Evolutionary conservation across 2,797 vertebrate species (phyloP).

Genomic region (Varecia variegata): DNA sequence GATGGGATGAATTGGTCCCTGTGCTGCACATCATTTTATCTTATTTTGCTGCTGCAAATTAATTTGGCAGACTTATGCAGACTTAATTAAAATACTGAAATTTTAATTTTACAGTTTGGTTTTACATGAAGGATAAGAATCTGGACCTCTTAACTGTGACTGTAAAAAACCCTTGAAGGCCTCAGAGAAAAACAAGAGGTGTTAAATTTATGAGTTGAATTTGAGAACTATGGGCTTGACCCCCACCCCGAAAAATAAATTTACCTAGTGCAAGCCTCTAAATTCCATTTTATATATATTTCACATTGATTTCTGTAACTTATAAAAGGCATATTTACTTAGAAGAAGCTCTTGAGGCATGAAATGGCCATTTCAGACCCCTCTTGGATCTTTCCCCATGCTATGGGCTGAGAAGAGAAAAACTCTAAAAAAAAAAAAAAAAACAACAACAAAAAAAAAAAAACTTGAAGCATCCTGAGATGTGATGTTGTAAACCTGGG

Average conservation of each 20-base stretch:
- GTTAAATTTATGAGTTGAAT: slow-evolving; percentile 51
- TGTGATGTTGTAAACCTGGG: not conserved
- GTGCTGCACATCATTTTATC: slow-evolving; percentile 49
- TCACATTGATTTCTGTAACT: not conserved
- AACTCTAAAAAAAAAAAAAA: not conserved
- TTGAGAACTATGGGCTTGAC: slow-evolving; percentile 36
- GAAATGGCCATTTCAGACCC: not conserved
- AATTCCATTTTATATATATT: not conserved
- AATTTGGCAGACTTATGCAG: slow-evolving; percentile 64
- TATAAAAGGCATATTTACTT: not conserved
- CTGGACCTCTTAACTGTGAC: slow-evolving; percentile 60
- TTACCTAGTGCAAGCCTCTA: not conserved
- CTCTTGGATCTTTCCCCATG: not conserved
- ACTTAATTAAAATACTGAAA: slow-evolving; percentile 73
- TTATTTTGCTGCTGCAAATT: slow-evolving; percentile 60
- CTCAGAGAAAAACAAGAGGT: slow-evolving; percentile 26
- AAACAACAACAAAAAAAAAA: no score
- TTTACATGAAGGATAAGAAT: slow-evolving; percentile 64
- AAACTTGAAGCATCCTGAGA: not conserved
- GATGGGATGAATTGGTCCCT: slow-evolving; percentile 54
- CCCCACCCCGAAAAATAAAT: not conserved
- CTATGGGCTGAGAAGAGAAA: not conserved
- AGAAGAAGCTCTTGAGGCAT: not conserved
- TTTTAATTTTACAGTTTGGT: slow-evolving; percentile 72
- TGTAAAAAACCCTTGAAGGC: slow-evolving; percentile 50